Percentiles rank a stretch among this genome's conserved stretches.
These are phyloP conservation scores for Podarcis lilfordi DNA, from an alignment of 2,797 vertebrate genomes.

Conservation along the genomic window DNA sequence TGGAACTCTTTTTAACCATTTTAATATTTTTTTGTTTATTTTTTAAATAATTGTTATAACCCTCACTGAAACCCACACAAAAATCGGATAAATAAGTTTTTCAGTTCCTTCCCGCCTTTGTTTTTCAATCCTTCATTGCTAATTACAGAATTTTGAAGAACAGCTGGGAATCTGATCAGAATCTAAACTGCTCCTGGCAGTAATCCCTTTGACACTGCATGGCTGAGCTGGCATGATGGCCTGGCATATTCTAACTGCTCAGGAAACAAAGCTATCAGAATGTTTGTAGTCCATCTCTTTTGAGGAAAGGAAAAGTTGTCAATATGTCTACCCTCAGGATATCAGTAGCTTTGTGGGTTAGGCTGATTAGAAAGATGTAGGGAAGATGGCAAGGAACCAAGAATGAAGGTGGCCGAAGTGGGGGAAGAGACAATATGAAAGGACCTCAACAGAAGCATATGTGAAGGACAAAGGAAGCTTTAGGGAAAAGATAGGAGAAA, in stretches of 20 bases:
- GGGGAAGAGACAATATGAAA: background rate
- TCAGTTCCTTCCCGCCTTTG: background rate
- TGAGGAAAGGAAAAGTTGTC: background rate
- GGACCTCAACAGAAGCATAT: background rate
- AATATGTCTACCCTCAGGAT: background rate
- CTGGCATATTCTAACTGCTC: background rate
- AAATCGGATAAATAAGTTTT: background rate
- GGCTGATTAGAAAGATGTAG: background rate
- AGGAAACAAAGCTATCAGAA: background rate
- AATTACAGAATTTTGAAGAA: background rate
- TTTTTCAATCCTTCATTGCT: background rate
- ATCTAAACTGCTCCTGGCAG: background rate
- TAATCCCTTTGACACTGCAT: background rate
- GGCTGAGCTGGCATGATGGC: background rate
- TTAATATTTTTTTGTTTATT: too few species aligned
- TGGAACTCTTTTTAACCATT: too few species aligned
- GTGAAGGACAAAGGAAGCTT: background rate
- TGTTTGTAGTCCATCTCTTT: background rate
- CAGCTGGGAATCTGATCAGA: constrained; percentile 3
- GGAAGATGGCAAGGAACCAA: background rate
- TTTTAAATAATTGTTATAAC: too few species aligned
- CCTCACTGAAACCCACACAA: too few species aligned
- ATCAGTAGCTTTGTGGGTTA: background rate
- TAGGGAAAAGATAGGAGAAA: background rate
- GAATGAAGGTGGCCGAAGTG: background rate